phyloP scores from a whole-genome alignment of 2,113 vertebrate genomes.

The Cheilinus undulatus region DNA sequence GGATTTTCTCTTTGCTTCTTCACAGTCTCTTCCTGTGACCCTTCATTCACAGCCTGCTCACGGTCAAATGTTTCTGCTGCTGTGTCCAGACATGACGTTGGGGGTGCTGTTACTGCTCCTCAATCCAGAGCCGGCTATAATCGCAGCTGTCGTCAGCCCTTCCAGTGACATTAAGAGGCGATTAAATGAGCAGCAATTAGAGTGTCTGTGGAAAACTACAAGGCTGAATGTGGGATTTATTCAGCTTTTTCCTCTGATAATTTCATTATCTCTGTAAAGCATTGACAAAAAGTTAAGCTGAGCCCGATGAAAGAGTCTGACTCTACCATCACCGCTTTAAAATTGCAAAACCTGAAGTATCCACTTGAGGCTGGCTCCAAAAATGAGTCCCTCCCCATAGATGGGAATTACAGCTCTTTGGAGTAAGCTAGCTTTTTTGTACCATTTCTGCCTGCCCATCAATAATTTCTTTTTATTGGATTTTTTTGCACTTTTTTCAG shows the following conservation, averaged over 20 bases:
- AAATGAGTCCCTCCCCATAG: too few species aligned
- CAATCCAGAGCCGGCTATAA: constrained; percentile 51
- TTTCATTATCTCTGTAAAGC: neutral
- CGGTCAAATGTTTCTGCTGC: constrained; percentile 16
- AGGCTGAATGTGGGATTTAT: neutral
- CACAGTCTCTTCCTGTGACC: constrained; percentile 28
- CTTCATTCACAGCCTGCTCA: constrained; percentile 26
- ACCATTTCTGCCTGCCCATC: too few species aligned
- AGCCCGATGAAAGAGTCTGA: too few species aligned
- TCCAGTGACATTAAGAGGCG: neutral
- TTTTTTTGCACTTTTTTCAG: too few species aligned
- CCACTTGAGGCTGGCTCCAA: too few species aligned
- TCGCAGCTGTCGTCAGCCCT: constrained; percentile 47
- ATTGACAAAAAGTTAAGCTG: neutral
- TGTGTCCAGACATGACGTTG: constrained; percentile 2
- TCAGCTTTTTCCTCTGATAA: neutral
- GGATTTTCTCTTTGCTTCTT: constrained; percentile 46
- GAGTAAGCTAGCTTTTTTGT: too few species aligned
- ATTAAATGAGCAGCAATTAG: neutral
- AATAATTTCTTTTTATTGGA: too few species aligned
- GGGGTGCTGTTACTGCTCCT: constrained; percentile 21
- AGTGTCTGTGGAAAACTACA: neutral
- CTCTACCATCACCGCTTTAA: too few species aligned
- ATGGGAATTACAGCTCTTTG: too few species aligned
- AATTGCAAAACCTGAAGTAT: neutral